These are phyloP conservation scores for Dromococcyx pavoninus DNA, from an alignment of 2,797 vertebrate genomes.

Conservation along the genomic window DNA sequence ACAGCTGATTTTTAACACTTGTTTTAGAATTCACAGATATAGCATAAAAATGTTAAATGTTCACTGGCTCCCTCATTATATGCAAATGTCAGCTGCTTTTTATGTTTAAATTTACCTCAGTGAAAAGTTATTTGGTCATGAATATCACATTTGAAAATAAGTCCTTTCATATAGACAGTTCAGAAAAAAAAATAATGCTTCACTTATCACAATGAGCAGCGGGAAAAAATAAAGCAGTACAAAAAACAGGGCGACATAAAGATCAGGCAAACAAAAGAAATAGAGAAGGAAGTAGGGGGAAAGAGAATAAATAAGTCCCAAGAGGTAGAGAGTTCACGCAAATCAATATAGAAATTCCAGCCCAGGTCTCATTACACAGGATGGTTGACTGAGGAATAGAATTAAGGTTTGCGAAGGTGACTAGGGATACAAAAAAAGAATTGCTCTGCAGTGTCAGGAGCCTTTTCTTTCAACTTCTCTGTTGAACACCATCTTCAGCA, in stretches of 20 bases:
- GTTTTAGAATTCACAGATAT: neutral
- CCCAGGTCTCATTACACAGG: constrained; percentile 6
- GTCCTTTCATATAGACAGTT: neutral
- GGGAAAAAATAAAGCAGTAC: neutral
- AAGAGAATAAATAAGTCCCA: constrained; percentile 26
- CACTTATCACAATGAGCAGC: neutral
- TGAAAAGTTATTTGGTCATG: constrained; percentile 3
- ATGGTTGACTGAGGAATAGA: constrained; percentile 31
- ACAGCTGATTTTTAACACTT: neutral
- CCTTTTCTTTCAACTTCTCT: neutral
- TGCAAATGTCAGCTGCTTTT: neutral
- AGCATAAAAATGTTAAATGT: neutral
- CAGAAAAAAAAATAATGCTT: neutral
- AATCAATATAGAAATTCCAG: constrained; percentile 43
- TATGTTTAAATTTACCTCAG: neutral
- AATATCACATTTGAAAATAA: constrained; percentile 1
- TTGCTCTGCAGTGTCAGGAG: neutral
- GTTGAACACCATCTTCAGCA: neutral
- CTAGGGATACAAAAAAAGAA: constrained; percentile 5
- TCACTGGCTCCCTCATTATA: neutral
- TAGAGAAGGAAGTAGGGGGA: neutral
- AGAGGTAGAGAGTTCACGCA: constrained; percentile 3
- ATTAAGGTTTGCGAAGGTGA: constrained; percentile 19
- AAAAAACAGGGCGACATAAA: neutral
- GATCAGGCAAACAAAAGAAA: constrained; percentile 23